Conservation (phyloP, 30 jellyfish, hydroid and myxozoan species). For the Calvadosia cruxmelitensis region DNA sequence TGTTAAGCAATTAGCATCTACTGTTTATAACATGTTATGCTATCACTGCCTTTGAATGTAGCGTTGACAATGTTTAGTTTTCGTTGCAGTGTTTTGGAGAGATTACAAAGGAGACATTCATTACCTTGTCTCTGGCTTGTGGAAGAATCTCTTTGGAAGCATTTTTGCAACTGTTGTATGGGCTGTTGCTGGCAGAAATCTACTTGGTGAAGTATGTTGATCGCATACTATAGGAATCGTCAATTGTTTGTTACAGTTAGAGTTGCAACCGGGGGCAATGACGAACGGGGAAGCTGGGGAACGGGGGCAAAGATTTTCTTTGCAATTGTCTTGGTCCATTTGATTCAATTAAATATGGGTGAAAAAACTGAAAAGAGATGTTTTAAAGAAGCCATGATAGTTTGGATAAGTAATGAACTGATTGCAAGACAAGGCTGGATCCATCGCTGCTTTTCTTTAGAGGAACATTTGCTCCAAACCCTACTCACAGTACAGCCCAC, state of each 20-base stretch:
- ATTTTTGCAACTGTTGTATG: conserved; percentile 19
- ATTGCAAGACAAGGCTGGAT: no score
- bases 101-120: conserved; percentile 44
- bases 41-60: neutral
- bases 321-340: neutral
- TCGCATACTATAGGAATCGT: neutral
- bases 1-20: neutral
- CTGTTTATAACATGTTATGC: neutral
- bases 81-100: conserved; percentile 55
- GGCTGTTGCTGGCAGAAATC: conserved; percentile 8
- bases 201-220: conserved; percentile 18
- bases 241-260: neutral
- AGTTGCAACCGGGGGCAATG: neutral
- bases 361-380: no score
- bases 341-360: no score
- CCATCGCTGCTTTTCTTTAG: no score
- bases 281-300: neutral
- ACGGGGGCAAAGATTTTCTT: neutral
- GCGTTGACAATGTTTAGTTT: neutral
- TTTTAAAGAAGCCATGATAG: no score
- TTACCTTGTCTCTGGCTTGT: conserved; percentile 33
- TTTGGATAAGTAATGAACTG: no score
- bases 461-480: no score
- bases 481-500: no score
- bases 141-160: conserved; percentile 42